Evolutionary conservation across 2,113 vertebrate species (phyloP).

Genomic region (Nibea albiflora): DNA sequence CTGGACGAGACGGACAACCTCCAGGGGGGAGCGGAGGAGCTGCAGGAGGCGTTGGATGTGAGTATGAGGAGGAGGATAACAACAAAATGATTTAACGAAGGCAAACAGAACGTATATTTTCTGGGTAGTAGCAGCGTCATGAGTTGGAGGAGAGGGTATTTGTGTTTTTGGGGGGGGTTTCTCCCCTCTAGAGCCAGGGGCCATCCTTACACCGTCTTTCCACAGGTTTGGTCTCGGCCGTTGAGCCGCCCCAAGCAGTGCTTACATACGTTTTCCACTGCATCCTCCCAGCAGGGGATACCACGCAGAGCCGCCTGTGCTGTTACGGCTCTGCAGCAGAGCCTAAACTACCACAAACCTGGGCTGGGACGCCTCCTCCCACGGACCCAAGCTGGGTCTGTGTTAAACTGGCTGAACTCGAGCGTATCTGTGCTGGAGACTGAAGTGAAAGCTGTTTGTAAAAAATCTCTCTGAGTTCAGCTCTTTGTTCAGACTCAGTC

Average conservation of each 20-base stretch:
- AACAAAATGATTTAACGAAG: no score
- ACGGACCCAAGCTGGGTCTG: background rate
- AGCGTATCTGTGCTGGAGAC: background rate
- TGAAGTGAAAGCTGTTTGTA: background rate
- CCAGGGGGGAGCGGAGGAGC: constrained; percentile 89
- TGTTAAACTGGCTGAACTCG: background rate
- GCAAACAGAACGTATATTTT: background rate
- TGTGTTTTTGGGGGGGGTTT: background rate
- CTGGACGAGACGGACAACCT: constrained; percentile 91
- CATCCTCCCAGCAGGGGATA: background rate
- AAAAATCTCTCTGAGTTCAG: background rate
- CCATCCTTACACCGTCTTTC: background rate
- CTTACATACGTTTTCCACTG: background rate
- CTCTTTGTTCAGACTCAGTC: background rate
- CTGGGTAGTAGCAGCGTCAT: no score
- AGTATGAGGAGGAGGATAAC: constrained; percentile 68
- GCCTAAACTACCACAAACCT: background rate
- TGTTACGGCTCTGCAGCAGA: no score
- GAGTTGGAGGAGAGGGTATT: background rate
- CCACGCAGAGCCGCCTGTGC: background rate
- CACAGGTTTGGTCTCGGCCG: background rate
- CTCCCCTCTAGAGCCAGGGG: background rate
- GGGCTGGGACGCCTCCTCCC: background rate
- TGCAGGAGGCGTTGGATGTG: constrained; percentile 91
- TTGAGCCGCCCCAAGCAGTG: background rate